A percentile compares a stretch with the other conserved stretches of the same genome.
Conservation (phyloP, 23 tunicate species). For the Styela plicata region DNA sequence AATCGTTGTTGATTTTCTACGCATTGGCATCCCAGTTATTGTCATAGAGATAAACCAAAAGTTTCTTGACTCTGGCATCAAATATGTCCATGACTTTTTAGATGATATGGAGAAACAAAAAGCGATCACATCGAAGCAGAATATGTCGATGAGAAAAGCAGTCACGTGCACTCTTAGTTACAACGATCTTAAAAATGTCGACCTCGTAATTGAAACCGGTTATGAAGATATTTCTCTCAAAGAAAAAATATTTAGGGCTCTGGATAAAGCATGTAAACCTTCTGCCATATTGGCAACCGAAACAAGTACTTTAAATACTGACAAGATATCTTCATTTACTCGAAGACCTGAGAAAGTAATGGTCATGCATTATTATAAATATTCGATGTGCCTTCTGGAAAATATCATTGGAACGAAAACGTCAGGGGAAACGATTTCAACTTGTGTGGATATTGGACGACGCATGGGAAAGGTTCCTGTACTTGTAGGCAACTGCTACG, state of each 20-base stretch:
- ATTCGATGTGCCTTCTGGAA: constrained; percentile 85
- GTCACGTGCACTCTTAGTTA: constrained; percentile 27
- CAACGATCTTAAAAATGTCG: no score
- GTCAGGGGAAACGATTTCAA: constrained; percentile 60
- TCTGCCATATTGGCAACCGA: constrained; percentile 69
- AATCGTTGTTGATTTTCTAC: constrained; percentile 50
- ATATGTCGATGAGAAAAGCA: constrained; percentile 6
- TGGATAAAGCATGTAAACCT: constrained; percentile 67
- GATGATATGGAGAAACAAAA: constrained; percentile 28
- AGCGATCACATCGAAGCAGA: constrained; percentile 20
- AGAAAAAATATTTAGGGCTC: constrained; percentile 45
- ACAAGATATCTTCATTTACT: constrained; percentile 57
- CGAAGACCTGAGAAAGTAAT: constrained; percentile 56
- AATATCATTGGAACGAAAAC: constrained; percentile 52
- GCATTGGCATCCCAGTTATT: constrained; percentile 36
- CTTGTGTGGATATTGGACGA: constrained; percentile 68
- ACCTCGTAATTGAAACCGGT: constrained; percentile 85
- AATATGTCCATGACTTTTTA: constrained; percentile 15
- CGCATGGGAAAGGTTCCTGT: constrained; percentile 60
- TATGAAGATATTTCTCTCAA: constrained; percentile 69
- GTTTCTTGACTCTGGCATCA: constrained; percentile 15
- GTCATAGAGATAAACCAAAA: constrained; percentile 46
- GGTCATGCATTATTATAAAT: constrained; percentile 92
- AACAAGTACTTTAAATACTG: constrained; percentile 67
- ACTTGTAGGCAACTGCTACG: constrained; percentile 82